Evolutionary conservation across 2,113 vertebrate genomes (phyloP).

Genomic region (Anarrhichthys ocellatus): DNA sequence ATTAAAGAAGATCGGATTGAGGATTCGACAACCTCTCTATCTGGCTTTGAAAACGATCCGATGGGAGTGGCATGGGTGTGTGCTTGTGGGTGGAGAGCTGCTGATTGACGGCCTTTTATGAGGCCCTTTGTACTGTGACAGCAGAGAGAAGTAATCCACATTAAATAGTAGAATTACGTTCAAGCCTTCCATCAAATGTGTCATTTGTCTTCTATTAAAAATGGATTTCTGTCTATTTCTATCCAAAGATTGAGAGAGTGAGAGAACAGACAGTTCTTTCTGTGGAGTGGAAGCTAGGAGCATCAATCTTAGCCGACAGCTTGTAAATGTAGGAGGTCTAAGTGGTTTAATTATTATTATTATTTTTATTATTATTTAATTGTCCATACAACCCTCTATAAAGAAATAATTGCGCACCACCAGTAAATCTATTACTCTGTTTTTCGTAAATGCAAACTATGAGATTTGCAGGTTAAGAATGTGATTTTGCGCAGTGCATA

Average conservation of each 20-base stretch:
- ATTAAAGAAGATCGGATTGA: conserved; percentile 57
- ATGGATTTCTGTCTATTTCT: conserved; percentile 14
- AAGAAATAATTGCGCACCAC: background rate
- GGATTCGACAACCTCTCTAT: conserved; percentile 36
- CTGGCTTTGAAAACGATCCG: conserved; percentile 46
- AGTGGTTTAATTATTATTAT: conserved; percentile 8
- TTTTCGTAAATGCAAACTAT: background rate
- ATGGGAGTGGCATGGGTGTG: conserved; percentile 47
- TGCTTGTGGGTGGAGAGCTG: conserved; percentile 22
- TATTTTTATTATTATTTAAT: conserved; percentile 7
- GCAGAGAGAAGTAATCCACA: conserved; percentile 17
- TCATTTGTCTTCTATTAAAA: conserved; percentile 37
- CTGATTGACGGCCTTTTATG: conserved; percentile 52
- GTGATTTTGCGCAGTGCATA: background rate
- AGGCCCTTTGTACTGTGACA: conserved; percentile 40
- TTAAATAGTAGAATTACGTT: conserved; percentile 33
- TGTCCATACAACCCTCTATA: background rate
- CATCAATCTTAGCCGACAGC: conserved; percentile 7
- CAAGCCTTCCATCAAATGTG: conserved; percentile 22
- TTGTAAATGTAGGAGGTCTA: conserved; percentile 1
- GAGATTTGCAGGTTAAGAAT: background rate
- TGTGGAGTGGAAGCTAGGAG: background rate
- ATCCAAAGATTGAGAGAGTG: background rate
- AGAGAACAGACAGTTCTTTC: background rate
- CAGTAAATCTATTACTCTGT: background rate